phyloP scores from a whole-genome alignment of 1,140 invertebrate genomes.

The Drosophila chauvacae region DNA sequence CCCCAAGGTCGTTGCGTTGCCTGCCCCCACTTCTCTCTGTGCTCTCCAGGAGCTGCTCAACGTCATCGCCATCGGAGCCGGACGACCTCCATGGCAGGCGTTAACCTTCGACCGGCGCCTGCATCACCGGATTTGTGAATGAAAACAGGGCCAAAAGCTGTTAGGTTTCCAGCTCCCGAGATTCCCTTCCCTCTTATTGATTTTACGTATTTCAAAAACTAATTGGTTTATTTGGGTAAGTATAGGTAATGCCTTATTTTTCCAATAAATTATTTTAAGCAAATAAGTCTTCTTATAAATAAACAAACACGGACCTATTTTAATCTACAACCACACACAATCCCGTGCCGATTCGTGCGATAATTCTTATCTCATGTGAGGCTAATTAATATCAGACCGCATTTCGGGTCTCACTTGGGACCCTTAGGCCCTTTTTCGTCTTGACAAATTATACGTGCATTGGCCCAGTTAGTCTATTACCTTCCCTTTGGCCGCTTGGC shows the following conservation, averaged over 20 bases:
- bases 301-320: not conserved
- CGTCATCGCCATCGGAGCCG: constrained; percentile 58
- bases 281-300: not conserved
- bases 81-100: constrained; percentile 61
- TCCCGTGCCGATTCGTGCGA: not conserved
- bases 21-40: not conserved
- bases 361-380: constrained; percentile 9
- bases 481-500: constrained; percentile 8
- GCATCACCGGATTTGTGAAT: constrained; percentile 62
- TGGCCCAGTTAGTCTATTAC: constrained; percentile 26
- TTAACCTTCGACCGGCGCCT: constrained; percentile 69
- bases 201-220: not conserved
- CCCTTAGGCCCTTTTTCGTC: constrained; percentile 19
- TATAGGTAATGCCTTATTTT: not conserved
- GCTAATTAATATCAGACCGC: constrained; percentile 30
- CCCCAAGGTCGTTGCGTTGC: constrained; percentile 45
- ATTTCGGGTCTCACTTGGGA: not conserved
- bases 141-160: constrained; percentile 33
- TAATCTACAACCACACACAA: no score
- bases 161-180: not conserved
- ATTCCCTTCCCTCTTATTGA: not conserved
- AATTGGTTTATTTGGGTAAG: no score
- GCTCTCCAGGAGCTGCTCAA: constrained; percentile 53
- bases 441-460: constrained; percentile 40
- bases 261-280: not conserved